Evolutionary conservation across 2,888 invertebrate genomes (phyloP).

Genomic region (Coleophora deauratella): DNA sequence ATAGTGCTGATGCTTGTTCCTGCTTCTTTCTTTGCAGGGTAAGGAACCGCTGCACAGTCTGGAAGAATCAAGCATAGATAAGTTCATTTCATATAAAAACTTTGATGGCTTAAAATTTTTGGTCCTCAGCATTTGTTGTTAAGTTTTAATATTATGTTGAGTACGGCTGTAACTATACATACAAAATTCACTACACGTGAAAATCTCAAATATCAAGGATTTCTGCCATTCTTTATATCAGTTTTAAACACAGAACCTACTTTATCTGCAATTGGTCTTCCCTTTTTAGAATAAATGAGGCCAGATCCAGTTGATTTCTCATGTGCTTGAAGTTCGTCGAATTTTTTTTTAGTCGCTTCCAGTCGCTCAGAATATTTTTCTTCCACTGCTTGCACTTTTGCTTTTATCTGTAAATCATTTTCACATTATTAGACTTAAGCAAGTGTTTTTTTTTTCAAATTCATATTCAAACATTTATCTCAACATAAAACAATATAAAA

Average conservation of each 20-base stretch:
- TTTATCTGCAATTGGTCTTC: constrained; percentile 66
- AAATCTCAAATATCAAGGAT: no score
- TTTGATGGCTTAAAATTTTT: no score
- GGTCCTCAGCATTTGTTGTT: no score
- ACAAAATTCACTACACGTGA: no score
- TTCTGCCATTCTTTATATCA: no score
- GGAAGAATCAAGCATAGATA: constrained; percentile 3
- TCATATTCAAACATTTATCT: no score
- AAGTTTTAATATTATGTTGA: no score
- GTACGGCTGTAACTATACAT: no score
- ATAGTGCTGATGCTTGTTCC: constrained; percentile 49
- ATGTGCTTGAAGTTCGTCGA: constrained; percentile 43
- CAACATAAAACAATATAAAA: not conserved
- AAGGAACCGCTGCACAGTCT: constrained; percentile 55
- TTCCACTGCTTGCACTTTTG: constrained; percentile 43
- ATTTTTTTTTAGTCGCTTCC: constrained; percentile 40
- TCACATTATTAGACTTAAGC: not conserved
- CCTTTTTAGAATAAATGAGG: constrained; percentile 60
- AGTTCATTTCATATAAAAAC: no score
- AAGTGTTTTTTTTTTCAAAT: no score
- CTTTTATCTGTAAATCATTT: constrained; percentile 34
- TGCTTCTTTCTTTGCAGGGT: constrained; percentile 50
- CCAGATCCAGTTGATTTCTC: constrained; percentile 54
- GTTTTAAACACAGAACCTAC: no score
- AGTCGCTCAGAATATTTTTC: constrained; percentile 31